Conservation (phyloP, 2,888 invertebrate genomes). For the Pharmacophagus antenor region DNA sequence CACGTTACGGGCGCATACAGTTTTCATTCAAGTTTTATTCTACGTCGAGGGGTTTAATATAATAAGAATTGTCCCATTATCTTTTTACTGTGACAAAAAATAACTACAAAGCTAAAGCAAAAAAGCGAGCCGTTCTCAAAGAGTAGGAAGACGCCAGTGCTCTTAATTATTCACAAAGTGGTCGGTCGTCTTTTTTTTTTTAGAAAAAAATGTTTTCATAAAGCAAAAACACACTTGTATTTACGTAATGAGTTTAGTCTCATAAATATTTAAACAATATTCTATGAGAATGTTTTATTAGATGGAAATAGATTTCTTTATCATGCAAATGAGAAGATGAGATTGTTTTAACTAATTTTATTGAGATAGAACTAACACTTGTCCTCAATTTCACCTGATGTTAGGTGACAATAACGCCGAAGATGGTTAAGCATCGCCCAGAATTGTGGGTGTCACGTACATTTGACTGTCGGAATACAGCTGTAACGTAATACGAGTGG, state of each 20-base stretch:
- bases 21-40: neutral
- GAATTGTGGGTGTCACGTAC: too few species aligned
- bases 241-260: neutral
- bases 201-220: neutral
- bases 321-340: too few species aligned
- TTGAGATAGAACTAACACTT: too few species aligned
- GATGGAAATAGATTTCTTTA: neutral
- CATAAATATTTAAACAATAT: neutral
- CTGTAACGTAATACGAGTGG: too few species aligned
- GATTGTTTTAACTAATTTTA: too few species aligned
- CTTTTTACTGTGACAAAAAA: neutral
- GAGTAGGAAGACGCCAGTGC: constrained; percentile 3
- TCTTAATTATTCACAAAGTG: constrained; percentile 7
- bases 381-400: too few species aligned
- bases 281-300: neutral
- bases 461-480: too few species aligned
- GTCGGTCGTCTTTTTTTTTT: constrained; percentile 1
- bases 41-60: neutral
- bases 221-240: neutral
- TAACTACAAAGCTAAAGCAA: constrained; percentile 1
- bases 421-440: too few species aligned
- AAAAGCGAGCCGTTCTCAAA: constrained; percentile 1
- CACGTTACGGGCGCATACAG: neutral
- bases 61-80: neutral
- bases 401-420: too few species aligned